Base-by-base conservation (phyloP, 2,113 vertebrate genomes). In the Erythrocebus patas region DNA sequence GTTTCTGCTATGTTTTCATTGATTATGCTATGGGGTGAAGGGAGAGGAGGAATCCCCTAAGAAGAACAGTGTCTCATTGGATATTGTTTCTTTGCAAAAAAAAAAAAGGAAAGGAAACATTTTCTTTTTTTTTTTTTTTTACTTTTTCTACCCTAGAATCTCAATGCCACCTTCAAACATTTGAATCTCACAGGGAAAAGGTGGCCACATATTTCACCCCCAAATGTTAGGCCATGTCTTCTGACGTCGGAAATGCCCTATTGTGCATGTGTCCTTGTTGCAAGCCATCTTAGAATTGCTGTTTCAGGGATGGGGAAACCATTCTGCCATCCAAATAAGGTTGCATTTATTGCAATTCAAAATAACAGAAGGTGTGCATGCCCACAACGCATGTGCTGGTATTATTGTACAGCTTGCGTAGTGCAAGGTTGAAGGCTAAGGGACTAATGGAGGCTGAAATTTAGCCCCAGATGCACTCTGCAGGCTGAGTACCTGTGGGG, bases 401-500 rank as follows among this genome's bases (percentile, higher is more conserved):
- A 2, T 12, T 32, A 6, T 8, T 52, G 66, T 4, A 48, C 32
- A 6, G 3, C 13, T 17, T 50, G 30, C 17, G n/a, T 50, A 6
- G 3, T 30, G 50, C 48, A 59, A 88, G 30, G 7, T 48, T n/a
- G 14, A 38, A 1, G 20, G 27, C 20, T 25, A 25, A 25, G 45
- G 22, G 23, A n/a, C 43, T 25, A 5, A 35, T 20, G 43, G 25
- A 48, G 45, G 48, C 20, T 55, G 57, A 13, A 16, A 0, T 38
- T 48, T 13, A 75, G 27, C n/a, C 43, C 4, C 50, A 8, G n/a
- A 45, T 6, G 6, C 16, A 4, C 9, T 89, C 6, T 9, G 6
- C 14, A 32, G 25, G 14, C 3, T 0, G 0, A 25, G 32, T 2
- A 1, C 57, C 22, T 57, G 13, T 8, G 4, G 40, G 40, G 0